Evolutionary conservation across 1,140 invertebrate species (phyloP).

Genomic region (Eurosta solidaginis): DNA sequence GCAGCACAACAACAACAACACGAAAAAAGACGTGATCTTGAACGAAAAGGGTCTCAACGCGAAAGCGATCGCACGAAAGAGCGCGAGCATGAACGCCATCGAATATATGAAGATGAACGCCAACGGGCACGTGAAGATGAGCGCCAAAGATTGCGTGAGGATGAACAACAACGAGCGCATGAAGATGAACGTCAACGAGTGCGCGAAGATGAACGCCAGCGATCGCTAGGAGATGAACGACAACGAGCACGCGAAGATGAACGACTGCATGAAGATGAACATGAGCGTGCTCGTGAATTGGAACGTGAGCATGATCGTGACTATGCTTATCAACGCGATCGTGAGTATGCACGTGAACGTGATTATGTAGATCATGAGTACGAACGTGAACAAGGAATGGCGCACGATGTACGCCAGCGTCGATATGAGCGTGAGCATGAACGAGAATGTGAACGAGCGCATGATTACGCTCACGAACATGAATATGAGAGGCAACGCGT

Average conservation of each 20-base stretch:
- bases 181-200: neutral
- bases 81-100: neutral
- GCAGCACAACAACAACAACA: conserved; percentile 32
- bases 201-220: neutral
- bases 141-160: neutral
- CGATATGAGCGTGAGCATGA: too few species aligned
- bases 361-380: neutral
- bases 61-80: conserved; percentile 10
- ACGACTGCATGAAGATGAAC: conserved; percentile 41
- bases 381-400: neutral
- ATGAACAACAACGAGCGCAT: neutral
- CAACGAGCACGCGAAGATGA: conserved; percentile 39
- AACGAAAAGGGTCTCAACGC: neutral
- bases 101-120: neutral
- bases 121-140: neutral
- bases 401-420: too few species aligned
- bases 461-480: conserved; percentile 1
- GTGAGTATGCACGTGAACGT: neutral
- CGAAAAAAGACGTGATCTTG: conserved; percentile 18
- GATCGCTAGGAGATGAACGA: conserved; percentile 38
- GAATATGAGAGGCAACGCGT: neutral
- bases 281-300: conserved; percentile 34
- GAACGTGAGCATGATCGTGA: neutral
- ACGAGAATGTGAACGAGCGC: too few species aligned
- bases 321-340: neutral